Conservation (phyloP, 2,113 vertebrate genomes). For the Thymallus thymallus region DNA sequence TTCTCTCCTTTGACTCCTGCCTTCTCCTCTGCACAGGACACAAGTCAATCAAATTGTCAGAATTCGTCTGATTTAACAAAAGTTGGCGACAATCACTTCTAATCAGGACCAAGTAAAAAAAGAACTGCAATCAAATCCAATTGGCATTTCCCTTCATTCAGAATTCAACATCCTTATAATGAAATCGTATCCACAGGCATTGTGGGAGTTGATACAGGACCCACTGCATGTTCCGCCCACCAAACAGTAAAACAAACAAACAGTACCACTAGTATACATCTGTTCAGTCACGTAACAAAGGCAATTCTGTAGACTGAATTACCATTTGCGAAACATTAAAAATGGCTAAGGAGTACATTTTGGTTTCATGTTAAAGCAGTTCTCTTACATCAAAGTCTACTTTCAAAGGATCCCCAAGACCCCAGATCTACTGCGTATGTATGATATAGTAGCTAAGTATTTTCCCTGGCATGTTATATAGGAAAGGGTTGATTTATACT, state of each 20-base stretch:
- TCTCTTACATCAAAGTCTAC: constrained; percentile 1
- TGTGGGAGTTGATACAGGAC: neutral
- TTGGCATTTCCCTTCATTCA: neutral
- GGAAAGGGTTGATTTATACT: neutral
- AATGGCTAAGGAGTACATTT: neutral
- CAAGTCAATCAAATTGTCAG: neutral
- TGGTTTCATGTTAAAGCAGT: neutral
- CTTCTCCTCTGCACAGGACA: constrained; percentile 42
- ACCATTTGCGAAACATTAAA: neutral
- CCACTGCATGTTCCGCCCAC: neutral
- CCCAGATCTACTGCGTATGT: neutral
- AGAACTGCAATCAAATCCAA: neutral
- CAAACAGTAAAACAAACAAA: neutral
- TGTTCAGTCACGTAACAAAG: neutral
- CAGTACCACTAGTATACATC: neutral
- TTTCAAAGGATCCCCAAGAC: neutral
- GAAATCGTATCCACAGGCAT: neutral
- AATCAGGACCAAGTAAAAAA: neutral
- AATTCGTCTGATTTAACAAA: too few species aligned
- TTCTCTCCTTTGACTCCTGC: constrained; percentile 47
- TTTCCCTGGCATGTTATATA: neutral
- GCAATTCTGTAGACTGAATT: neutral
- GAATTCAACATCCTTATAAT: neutral
- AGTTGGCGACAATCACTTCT: neutral
- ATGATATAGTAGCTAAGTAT: neutral